phyloP scores from a whole-genome alignment of 2,797 vertebrate genomes.

The Lagocephalus sceleratus region DNA sequence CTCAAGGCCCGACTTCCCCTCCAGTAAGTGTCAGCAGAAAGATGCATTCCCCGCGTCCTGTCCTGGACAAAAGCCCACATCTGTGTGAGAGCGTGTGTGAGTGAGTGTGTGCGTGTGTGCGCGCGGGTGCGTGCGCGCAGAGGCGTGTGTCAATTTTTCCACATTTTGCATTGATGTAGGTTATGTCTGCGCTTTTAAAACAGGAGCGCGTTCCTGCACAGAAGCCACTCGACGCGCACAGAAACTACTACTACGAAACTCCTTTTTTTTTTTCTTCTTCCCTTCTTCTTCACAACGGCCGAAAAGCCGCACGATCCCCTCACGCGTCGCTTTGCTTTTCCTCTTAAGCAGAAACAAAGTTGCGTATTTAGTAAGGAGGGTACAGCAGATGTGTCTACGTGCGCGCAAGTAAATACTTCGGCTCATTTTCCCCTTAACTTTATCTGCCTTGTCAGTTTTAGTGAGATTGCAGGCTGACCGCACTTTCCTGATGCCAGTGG shows the following conservation, averaged over 20 bases:
- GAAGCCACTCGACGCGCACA: constrained; percentile 54
- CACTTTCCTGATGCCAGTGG: constrained; percentile 68
- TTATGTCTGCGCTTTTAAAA: constrained; percentile 23
- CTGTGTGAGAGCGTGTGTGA: constrained; percentile 20
- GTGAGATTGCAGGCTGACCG: constrained; percentile 71
- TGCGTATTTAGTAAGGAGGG: not conserved
- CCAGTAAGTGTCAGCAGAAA: constrained; percentile 61
- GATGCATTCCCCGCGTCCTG: constrained; percentile 67
- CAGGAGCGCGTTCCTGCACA: constrained; percentile 50
- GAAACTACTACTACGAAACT: too few relatives aligned
- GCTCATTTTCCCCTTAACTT: constrained; percentile 58
- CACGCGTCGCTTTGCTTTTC: too few relatives aligned
- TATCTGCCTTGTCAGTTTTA: constrained; percentile 59
- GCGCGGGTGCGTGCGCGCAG: constrained; percentile 20
- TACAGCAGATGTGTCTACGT: constrained; percentile 4
- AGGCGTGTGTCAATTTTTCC: constrained; percentile 9
- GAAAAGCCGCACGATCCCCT: too few relatives aligned
- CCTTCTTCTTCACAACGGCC: too few relatives aligned
- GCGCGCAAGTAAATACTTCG: constrained; percentile 27
- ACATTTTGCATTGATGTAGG: constrained; percentile 41
- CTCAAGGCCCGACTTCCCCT: constrained; percentile 83
- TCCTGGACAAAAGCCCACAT: constrained; percentile 35
- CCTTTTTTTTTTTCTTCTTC: too few relatives aligned
- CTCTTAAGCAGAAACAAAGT: too few relatives aligned
- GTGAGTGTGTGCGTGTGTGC: constrained; percentile 21